Evolutionary conservation across 2,888 invertebrate genomes (phyloP).

Genomic region (Caenorhabditis sp.): DNA sequence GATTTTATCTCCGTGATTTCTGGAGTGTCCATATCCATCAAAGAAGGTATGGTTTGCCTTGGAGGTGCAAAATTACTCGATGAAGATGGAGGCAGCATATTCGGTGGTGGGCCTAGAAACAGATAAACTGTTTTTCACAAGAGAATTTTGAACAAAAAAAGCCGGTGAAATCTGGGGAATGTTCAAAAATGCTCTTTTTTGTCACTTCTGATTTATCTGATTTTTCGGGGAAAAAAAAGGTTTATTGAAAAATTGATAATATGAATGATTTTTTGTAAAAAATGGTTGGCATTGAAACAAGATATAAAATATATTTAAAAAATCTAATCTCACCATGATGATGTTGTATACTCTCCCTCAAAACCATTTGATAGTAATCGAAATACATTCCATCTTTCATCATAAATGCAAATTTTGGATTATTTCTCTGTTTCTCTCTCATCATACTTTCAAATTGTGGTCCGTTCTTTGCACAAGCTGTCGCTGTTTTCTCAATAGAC

Average conservation of each 20-base stretch:
- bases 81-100: not conserved
- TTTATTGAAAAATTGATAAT: too few relatives aligned
- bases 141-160: too few relatives aligned
- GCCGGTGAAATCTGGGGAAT: too few relatives aligned
- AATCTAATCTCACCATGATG: not conserved
- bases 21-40: constrained; percentile 37
- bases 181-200: too few relatives aligned
- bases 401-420: constrained; percentile 94
- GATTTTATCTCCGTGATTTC: constrained; percentile 32
- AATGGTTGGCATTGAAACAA: too few relatives aligned
- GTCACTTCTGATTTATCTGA: too few relatives aligned
- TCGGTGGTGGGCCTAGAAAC: not conserved
- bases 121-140: not conserved
- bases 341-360: not conserved
- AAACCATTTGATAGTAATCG: constrained; percentile 84
- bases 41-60: constrained; percentile 19
- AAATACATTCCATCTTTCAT: constrained; percentile 89
- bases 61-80: not conserved
- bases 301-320: not conserved
- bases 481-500: constrained; percentile 97
- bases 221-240: too few relatives aligned
- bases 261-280: too few relatives aligned
- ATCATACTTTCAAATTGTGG: constrained; percentile 92
- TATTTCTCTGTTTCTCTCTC: constrained; percentile 82
- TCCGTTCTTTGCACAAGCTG: constrained; percentile 97